Percentiles rank a stretch among this genome's conserved stretches.
Evolutionary conservation across 2,888 invertebrate genomes (phyloP).

Genomic region (Eupithecia dodoneata): DNA sequence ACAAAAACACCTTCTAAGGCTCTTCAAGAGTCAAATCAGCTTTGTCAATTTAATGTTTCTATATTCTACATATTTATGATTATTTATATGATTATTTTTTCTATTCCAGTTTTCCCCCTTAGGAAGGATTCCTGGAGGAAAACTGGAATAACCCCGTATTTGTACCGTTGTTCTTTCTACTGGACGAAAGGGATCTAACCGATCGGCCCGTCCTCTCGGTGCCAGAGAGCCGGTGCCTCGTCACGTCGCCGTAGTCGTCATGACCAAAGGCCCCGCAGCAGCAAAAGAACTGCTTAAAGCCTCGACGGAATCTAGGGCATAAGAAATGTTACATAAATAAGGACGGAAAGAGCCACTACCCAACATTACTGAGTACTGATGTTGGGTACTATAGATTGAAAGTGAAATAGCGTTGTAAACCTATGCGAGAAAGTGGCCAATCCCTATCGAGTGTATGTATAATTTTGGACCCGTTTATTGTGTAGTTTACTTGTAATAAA

Average conservation of each 20-base stretch:
- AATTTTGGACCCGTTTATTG: too few relatives aligned
- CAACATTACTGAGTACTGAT: not conserved
- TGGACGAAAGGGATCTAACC: slow-evolving; percentile 62
- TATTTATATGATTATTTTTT: too few relatives aligned
- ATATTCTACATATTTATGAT: too few relatives aligned
- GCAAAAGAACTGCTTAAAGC: slow-evolving; percentile 96
- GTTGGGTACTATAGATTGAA: not conserved
- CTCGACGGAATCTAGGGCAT: slow-evolving; percentile 93
- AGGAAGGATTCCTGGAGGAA: too few relatives aligned
- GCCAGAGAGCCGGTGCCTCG: slow-evolving; percentile 89
- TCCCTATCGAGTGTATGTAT: too few relatives aligned
- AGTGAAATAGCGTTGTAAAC: too few relatives aligned
- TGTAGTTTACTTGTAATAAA: too few relatives aligned
- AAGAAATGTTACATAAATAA: not conserved
- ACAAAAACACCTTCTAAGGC: slow-evolving; percentile 13
- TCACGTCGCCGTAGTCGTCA: slow-evolving; percentile 80
- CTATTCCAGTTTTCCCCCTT: too few relatives aligned
- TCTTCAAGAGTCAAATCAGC: too few relatives aligned
- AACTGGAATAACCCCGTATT: slow-evolving; percentile 56
- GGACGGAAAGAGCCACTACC: not conserved
- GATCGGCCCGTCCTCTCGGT: slow-evolving; percentile 91
- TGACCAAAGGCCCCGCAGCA: slow-evolving; percentile 91
- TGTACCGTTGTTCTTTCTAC: slow-evolving; percentile 79
- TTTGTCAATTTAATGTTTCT: too few relatives aligned
- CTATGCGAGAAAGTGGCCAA: too few relatives aligned